phyloP scores from a whole-genome alignment of 2,113 vertebrate species.

The Coptodon rendalli region DNA sequence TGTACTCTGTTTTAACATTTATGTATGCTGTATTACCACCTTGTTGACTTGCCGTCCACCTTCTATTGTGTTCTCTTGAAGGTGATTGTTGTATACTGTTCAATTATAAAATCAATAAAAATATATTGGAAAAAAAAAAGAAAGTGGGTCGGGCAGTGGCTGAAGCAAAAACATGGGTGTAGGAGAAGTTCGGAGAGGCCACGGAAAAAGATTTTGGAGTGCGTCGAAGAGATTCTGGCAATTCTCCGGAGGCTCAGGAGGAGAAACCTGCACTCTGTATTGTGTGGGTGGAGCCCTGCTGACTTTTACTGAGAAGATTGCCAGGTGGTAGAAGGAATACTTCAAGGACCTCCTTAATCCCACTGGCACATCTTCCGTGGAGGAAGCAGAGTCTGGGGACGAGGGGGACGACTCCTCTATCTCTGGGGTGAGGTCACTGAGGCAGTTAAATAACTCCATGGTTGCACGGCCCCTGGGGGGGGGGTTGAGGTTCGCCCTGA shows the following conservation, averaged over 20 bases:
- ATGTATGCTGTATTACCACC: too few species aligned
- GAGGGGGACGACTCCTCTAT: neutral
- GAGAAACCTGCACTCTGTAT: neutral
- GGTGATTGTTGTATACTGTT: too few species aligned
- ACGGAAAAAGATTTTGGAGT: neutral
- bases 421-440: neutral
- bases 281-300: neutral
- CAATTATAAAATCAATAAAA: too few species aligned
- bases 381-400: neutral
- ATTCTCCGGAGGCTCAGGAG: neutral
- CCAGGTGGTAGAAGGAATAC: neutral
- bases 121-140: neutral
- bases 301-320: neutral
- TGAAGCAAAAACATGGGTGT: neutral
- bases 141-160: neutral
- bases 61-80: too few species aligned
- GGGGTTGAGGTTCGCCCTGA: neutral
- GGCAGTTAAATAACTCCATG: neutral
- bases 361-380: neutral
- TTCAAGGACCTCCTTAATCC: neutral
- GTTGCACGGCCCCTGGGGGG: neutral
- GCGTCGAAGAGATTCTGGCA: neutral
- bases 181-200: neutral
- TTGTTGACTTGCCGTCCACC: too few species aligned
- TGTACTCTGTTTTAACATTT: too few species aligned